Evolutionary conservation across 2,797 vertebrate genomes (phyloP).

Genomic region (Lophotriccus pileatus): DNA sequence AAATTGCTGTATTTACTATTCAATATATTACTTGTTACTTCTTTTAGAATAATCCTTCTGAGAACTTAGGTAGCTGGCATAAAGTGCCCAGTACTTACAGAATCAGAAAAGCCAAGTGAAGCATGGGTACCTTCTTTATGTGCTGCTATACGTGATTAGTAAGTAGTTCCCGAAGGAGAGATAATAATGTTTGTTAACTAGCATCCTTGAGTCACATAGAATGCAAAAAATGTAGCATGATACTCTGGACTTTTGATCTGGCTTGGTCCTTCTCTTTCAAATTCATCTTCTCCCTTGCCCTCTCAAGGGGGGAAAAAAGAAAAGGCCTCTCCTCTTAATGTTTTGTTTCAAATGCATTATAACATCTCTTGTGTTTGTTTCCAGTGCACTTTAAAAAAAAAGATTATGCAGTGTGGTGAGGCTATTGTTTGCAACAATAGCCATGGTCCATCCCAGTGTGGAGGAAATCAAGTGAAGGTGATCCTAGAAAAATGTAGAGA

Average conservation of each 20-base stretch:
- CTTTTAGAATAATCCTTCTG: background rate
- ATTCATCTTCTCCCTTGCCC: background rate
- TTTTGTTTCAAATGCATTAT: background rate
- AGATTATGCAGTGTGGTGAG: background rate
- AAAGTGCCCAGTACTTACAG: background rate
- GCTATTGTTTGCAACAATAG: background rate
- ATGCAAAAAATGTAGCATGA: background rate
- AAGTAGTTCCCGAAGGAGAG: background rate
- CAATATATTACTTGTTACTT: background rate
- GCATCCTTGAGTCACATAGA: background rate
- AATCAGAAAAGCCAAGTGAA: background rate
- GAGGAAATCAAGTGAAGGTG: background rate
- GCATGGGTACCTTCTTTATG: background rate
- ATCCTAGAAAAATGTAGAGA: background rate
- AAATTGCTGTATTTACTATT: background rate
- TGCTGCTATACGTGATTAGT: background rate
- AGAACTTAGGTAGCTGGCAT: background rate
- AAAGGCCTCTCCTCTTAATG: background rate
- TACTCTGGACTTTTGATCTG: background rate
- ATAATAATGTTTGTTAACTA: background rate
- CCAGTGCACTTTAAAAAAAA: background rate
- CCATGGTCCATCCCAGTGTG: background rate
- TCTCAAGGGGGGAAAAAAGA: background rate
- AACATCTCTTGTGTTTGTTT: background rate
- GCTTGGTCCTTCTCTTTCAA: background rate